Base-by-base conservation (phyloP, 2,888 invertebrate species). In the Diaphora mendica region DNA sequence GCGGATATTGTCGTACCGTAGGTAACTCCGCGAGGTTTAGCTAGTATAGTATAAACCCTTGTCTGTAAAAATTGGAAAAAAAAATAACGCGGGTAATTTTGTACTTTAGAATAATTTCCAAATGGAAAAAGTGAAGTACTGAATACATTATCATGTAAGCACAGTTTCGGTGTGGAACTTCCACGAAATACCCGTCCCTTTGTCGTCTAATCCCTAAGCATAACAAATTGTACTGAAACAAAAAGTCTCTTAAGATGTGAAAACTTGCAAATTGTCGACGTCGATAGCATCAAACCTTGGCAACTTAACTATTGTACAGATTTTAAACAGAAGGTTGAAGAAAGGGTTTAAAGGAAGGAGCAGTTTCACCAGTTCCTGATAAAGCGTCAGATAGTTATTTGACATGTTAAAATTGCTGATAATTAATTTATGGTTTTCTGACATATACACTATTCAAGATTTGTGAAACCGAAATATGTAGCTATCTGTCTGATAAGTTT, bases 181-280 rank as follows among this genome's bases (percentile, higher is more conserved):
- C 48, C 59, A 70, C 55, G 33, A 65, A 72, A 77, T 39, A 72
- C 64, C 75, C 68, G 69, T 75, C 69, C 65, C 55, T 75, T 70
- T 65, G 65, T 69, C 64, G 64, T 78, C 30, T 78, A 79, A 77
- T 83, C 72, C 77, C 67, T 70, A 72, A 70, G 59, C 72, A 73
- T 68, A 81, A 79, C 77, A 81, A 79, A 79, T 81, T 75, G 75
- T 72, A 75, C 69, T 64, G 66, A 69, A 76, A 79, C 72, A 76
- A 83, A 79, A 81, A 76, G 55, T 76, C 69, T 44, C 44, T 74
- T 66, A 84, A 88, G 83, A 85, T 86, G 85, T 84, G 83, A 82
- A 80, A 83, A 83, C 79, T 85, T 79, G 79, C 86, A 74, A 86
- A 88, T 87, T 83, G 84, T 81, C 83, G 83, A 35, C 62, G 68